Base-by-base conservation (phyloP, 2,113 vertebrate species). In the Apaloderma vittatum region DNA sequence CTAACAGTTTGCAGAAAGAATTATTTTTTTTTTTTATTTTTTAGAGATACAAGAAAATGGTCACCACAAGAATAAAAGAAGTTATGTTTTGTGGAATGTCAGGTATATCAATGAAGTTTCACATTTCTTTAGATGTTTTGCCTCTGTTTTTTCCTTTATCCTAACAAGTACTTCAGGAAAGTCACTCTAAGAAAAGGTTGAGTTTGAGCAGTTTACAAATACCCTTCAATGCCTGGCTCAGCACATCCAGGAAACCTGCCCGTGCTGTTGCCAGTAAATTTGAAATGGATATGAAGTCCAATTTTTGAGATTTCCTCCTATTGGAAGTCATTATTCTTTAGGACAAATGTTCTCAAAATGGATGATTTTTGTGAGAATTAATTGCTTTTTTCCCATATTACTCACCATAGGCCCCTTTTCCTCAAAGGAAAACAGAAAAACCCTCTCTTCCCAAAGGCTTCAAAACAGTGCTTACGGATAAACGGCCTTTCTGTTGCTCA, bases 251-350 rank as follows among this genome's bases (percentile, higher is more conserved):
- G 29, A 72, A 89, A 77, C 19, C 46, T 40, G 10, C 26, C 24
- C 52, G 36, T 62, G 45, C 23, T 63, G 36, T n/a, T 72, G 22
- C 17, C 30, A 52, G 34, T 76, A 67, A 70, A 90, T 85, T 82
- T 2, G 1, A 88, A 94, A 65, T 46, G 15, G 18, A 1, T 68
- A 49, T 76, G 88, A 93, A 86, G 12, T n/a, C 11, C 2, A 58
- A 66, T 88, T 90, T 86, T 52, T 54, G 45, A 88, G 54, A n/a
- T 0, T 80, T 86, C 79, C 14, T 82, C 5, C 76, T 43, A 21
- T 7, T 77, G 80, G 20, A 84, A 95, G 7, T 48, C 22, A 81
- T 73, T 90, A 54, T 94, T 88, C 11, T 83, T 86, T 24, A 55
- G 26, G 32, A 70, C 12, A 57, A 68, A 48, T 82, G 6, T 81